phyloP scores from a whole-genome alignment of 2,797 vertebrate species.

The Euthynnus affinis region DNA sequence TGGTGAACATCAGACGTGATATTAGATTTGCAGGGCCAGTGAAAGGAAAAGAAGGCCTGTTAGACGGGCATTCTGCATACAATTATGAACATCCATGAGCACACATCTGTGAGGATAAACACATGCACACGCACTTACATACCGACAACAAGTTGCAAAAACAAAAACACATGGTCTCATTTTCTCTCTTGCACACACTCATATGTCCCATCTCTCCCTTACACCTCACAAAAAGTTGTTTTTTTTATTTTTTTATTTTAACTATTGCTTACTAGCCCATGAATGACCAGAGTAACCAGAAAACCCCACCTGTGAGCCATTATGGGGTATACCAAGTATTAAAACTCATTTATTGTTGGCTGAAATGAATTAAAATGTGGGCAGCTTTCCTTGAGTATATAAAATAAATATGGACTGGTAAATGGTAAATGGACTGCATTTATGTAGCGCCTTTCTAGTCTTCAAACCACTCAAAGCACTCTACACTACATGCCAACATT shows the following conservation, averaged over 20 bases:
- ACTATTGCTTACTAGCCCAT: not conserved
- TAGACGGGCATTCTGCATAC: too few species aligned
- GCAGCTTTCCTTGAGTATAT: not conserved
- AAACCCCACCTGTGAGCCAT: not conserved
- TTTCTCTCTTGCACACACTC: not conserved
- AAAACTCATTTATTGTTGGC: not conserved
- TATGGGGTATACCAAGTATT: not conserved
- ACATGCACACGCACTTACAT: not conserved
- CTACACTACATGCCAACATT: too few species aligned
- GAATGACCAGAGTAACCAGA: not conserved
- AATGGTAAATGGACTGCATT: too few species aligned
- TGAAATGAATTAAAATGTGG: not conserved
- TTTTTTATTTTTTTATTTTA: too few species aligned
- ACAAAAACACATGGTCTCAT: not conserved
- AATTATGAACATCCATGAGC: not conserved
- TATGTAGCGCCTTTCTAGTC: too few species aligned
- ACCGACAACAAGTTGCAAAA: not conserved
- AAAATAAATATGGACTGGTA: not conserved
- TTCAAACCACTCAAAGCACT: too few species aligned
- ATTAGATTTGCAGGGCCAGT: slow-evolving; percentile 21
- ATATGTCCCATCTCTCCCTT: not conserved
- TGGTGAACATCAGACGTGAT: slow-evolving; percentile 27
- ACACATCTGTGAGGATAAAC: not conserved
- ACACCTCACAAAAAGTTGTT: too few species aligned
- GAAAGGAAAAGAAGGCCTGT: not conserved